These are phyloP conservation scores for Chromobotia macracanthus DNA, from an alignment of 2,797 vertebrate genomes.

Conservation along the genomic window DNA sequence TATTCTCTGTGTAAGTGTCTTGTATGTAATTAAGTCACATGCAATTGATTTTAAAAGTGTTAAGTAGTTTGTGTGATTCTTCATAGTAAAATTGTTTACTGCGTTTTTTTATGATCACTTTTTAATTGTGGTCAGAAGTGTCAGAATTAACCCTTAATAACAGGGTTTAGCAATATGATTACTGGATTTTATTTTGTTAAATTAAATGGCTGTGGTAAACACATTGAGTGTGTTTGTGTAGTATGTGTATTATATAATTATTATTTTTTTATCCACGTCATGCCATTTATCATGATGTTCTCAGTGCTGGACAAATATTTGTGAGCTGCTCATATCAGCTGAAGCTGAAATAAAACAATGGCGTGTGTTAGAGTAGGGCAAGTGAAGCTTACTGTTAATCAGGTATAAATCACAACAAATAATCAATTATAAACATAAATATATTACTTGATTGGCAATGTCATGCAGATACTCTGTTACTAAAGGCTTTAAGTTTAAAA, in stretches of 20 bases:
- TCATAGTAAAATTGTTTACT: background rate
- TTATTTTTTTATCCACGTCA: background rate
- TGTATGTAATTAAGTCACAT: constrained; percentile 7
- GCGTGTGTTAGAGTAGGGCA: background rate
- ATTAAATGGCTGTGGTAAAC: constrained; percentile 4
- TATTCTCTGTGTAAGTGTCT: constrained; percentile 15
- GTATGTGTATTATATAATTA: background rate
- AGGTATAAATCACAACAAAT: too few species aligned
- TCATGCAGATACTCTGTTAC: too few species aligned
- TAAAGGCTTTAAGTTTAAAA: background rate
- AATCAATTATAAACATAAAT: too few species aligned
- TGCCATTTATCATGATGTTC: background rate
- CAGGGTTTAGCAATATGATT: background rate
- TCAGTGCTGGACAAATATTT: background rate
- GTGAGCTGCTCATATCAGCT: background rate
- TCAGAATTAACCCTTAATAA: constrained; percentile 2
- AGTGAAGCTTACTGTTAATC: background rate
- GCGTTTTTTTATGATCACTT: background rate
- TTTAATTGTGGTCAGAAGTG: background rate
- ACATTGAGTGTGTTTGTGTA: too few species aligned
- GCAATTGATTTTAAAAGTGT: background rate
- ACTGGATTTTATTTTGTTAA: background rate
- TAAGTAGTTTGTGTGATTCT: background rate
- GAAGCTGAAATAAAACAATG: background rate
- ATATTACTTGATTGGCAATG: too few species aligned